These are phyloP conservation scores for Choreutis nemorana DNA, from an alignment of 2,888 invertebrate genomes.

Conservation along the genomic window DNA sequence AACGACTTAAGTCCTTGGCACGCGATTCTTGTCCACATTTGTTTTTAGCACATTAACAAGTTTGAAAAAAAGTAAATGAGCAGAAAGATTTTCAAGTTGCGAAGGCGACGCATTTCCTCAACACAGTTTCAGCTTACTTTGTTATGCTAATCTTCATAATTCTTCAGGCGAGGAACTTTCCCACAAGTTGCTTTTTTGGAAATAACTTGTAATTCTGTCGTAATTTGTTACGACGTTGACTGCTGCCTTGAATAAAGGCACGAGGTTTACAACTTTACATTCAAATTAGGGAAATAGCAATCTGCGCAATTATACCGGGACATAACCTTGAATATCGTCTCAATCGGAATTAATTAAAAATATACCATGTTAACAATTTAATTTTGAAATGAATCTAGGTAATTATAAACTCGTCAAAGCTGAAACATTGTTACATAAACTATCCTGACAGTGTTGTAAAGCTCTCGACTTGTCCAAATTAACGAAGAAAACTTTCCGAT, in stretches of 20 bases:
- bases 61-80: no score
- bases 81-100: constrained; percentile 36
- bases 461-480: constrained; percentile 59
- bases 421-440: constrained; percentile 32
- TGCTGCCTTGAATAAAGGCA: constrained; percentile 8
- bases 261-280: neutral
- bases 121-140: constrained; percentile 57
- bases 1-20: no score
- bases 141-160: constrained; percentile 66
- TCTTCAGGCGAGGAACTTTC: constrained; percentile 54
- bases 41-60: no score
- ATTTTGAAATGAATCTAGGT: constrained; percentile 10
- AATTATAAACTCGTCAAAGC: constrained; percentile 25
- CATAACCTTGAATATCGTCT: no score
- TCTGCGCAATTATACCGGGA: no score
- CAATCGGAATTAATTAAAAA: neutral
- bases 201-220: constrained; percentile 57
- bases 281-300: neutral
- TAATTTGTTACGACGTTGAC: constrained; percentile 39
- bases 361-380: neutral
- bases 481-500: constrained; percentile 62
- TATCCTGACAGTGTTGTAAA: constrained; percentile 49
- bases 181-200: constrained; percentile 52
- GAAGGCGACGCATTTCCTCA: constrained; percentile 46
- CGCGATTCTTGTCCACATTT: no score